Evolutionary conservation across 1,140 invertebrate genomes (phyloP).

Genomic region (Hypsibius dujardini): DNA sequence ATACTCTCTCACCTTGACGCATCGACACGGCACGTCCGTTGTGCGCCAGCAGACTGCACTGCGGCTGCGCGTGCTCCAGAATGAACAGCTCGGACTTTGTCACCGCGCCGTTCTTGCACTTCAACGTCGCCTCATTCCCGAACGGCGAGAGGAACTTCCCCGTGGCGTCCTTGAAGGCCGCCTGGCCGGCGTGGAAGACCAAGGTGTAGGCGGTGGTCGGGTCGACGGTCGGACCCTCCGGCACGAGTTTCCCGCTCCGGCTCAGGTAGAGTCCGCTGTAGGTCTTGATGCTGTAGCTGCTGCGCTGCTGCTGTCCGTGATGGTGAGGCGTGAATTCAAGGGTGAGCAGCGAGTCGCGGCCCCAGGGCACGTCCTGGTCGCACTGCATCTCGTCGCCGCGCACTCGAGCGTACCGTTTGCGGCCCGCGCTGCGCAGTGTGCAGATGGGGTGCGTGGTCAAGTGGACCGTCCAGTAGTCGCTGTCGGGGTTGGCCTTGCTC

Average conservation of each 20-base stretch:
- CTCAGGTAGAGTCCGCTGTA: conserved; percentile 83
- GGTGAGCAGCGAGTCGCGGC: conserved; percentile 84
- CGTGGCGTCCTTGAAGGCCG: conserved; percentile 51
- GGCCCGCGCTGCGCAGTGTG: conserved; percentile 73
- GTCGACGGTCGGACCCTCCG: conserved; percentile 39
- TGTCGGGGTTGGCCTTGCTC: background rate
- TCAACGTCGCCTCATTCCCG: conserved; percentile 79
- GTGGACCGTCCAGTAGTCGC: conserved; percentile 14
- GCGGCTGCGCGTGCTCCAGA: conserved; percentile 82
- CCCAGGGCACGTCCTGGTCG: conserved; percentile 70
- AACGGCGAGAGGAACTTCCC: conserved; percentile 82
- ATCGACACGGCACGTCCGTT: conserved; percentile 88
- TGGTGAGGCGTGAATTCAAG: conserved; percentile 43
- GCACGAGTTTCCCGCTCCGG: conserved; percentile 53
- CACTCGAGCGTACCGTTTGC: conserved; percentile 81
- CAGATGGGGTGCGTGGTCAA: conserved; percentile 31
- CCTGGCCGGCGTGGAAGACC: conserved; percentile 74
- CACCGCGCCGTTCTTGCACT: conserved; percentile 72
- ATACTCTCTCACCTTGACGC: conserved; percentile 61
- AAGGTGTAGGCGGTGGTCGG: conserved; percentile 73
- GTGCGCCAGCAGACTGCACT: conserved; percentile 74
- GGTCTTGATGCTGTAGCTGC: conserved; percentile 86
- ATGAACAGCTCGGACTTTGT: conserved; percentile 90
- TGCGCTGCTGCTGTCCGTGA: conserved; percentile 30
- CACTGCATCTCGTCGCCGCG: conserved; percentile 64